Base-by-base conservation (phyloP, 2,888 invertebrate genomes). In the Meganola albula region DNA sequence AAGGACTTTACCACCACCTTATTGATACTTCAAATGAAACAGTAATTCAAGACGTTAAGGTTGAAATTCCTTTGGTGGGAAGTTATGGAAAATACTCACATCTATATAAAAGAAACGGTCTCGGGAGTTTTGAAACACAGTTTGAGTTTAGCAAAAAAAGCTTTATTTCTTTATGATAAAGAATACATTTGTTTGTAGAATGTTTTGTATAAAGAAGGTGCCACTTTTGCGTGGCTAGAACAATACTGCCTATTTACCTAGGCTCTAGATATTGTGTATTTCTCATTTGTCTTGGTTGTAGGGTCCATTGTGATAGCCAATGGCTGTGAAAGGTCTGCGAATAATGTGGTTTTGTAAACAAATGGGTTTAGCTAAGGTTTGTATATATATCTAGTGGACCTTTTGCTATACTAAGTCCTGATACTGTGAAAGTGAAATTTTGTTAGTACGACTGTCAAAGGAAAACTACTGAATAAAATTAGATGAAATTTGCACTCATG, bases 221-320 rank as follows among this genome's bases (percentile, higher is more conserved):
- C 63, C 63, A 71, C 62, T 74, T 77, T 74, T 73, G 76, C 69
- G 65, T 58, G 63, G 67, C 52, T 63, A 65, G 65, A 61, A 68
- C 67, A 67, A 69, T 63, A 70, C 66, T 69, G 65, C 71, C 53
- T 64, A 63, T 64, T 64, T 84, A 83, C 79, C 77, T 79, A 80
- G 44, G 74, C 67, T 65, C 53, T 71, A 42, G 64, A 63, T 73
- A 68, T 75, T 68, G 74, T 77, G 65, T 78, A 74, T 80, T 74
- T 71, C 74, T 77, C 82, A 80, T 84, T 83, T 80, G 79, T 83
- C 82, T 83, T 79, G 68, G 69, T 74, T 66, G 72, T 73, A 74
- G 74, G 74, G 73, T 63, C 70, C 67, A 74, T 77, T 80, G 75
- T 78, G 48, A 35, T 34, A 44, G 41, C 44, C 51, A 43, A 49